phyloP scores from a whole-genome alignment of 2,797 vertebrate genomes.

The Etheostoma perlongum region DNA sequence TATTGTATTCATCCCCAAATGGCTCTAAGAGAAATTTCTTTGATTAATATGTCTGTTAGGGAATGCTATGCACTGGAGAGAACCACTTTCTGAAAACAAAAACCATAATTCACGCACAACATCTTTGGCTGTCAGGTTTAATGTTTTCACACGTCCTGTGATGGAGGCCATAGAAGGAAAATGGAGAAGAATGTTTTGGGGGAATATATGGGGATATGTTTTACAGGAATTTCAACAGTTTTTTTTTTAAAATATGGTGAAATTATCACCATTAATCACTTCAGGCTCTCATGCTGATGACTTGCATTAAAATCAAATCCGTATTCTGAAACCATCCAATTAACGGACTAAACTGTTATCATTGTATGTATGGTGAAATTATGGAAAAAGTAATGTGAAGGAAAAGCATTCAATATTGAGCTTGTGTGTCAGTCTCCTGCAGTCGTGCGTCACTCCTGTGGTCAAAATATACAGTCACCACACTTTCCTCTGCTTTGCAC shows the following conservation, averaged over 20 bases:
- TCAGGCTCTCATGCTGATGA: constrained; percentile 31
- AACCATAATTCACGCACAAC: constrained; percentile 60
- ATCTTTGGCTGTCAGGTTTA: constrained; percentile 68
- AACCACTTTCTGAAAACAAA: constrained; percentile 63
- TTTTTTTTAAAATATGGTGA: constrained; percentile 16
- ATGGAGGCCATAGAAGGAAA: constrained; percentile 55
- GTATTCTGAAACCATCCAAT: constrained; percentile 36
- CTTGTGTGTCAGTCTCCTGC: neutral
- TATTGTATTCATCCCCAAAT: constrained; percentile 70
- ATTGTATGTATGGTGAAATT: neutral
- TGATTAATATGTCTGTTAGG: constrained; percentile 77
- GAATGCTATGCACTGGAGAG: constrained; percentile 59
- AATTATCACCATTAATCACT: constrained; percentile 65
- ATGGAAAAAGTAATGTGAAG: neutral
- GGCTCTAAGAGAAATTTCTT: constrained; percentile 67
- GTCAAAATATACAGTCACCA: constrained; percentile 17
- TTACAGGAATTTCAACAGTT: constrained; percentile 52
- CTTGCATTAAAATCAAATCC: constrained; percentile 46
- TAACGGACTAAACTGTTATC: constrained; percentile 22
- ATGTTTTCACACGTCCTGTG: constrained; percentile 60
- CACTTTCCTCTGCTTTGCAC: constrained; percentile 20
- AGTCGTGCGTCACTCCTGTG: constrained; percentile 13
- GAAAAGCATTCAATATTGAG: neutral
- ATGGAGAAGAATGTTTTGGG: constrained; percentile 48
- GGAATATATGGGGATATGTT: constrained; percentile 42